Percentiles rank a stretch among this genome's conserved stretches.
phyloP scores from a whole-genome alignment of 2,113 vertebrate genomes.

The Dromas ardeola region DNA sequence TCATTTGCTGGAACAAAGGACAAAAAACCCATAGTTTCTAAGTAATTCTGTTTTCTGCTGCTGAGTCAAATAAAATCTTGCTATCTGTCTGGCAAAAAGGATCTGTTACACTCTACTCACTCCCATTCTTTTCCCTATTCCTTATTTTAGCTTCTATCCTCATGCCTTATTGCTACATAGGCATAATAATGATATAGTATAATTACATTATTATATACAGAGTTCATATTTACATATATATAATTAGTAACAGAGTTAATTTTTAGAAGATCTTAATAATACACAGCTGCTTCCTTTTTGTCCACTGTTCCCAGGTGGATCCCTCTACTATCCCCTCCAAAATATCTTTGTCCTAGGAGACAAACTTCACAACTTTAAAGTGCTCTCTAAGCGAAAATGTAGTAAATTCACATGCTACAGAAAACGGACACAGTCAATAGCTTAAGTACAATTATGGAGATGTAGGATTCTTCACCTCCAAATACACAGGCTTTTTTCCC shows the following conservation, averaged over 20 bases:
- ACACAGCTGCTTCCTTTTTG: background rate
- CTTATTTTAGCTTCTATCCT: background rate
- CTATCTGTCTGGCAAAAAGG: background rate
- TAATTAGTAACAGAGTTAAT: background rate
- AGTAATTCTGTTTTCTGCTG: background rate
- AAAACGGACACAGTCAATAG: background rate
- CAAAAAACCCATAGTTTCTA: fast-evolving
- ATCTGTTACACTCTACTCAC: background rate
- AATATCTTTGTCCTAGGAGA: background rate
- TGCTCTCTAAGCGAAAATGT: background rate
- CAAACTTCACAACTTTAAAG: background rate
- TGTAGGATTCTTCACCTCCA: background rate
- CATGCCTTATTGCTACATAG: background rate
- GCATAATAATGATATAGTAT: background rate
- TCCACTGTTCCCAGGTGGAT: background rate
- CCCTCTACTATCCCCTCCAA: background rate
- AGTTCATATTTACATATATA: background rate
- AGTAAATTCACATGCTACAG: background rate
- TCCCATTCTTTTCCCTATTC: background rate
- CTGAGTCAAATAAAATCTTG: background rate
- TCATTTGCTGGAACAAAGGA: background rate
- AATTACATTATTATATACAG: background rate
- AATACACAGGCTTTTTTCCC: background rate
- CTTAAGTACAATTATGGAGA: background rate
- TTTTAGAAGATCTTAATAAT: background rate